Percentiles rank a stretch among this genome's conserved stretches.
These are phyloP conservation scores for Diplodus sargus DNA, from an alignment of 2,797 vertebrate genomes.

Conservation along the genomic window DNA sequence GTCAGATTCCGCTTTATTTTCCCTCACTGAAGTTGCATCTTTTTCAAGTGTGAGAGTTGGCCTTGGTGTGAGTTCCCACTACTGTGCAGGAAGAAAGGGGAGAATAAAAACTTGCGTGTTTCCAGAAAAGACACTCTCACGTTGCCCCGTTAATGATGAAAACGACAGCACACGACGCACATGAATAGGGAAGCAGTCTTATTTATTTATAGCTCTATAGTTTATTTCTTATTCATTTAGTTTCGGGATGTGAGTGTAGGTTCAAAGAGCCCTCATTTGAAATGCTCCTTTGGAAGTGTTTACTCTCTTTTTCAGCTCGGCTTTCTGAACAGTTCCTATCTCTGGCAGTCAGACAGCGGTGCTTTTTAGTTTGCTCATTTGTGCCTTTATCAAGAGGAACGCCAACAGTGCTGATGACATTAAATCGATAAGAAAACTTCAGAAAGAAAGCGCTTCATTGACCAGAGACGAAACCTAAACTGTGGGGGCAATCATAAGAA, in stretches of 20 bases:
- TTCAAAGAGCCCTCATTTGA: constrained; percentile 50
- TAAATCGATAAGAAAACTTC: constrained; percentile 9
- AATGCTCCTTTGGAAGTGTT: constrained; percentile 34
- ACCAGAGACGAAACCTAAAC: constrained; percentile 21
- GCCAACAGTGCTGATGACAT: constrained; percentile 32
- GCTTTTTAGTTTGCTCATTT: constrained; percentile 49
- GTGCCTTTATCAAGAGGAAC: constrained; percentile 36
- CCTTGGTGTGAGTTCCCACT: constrained; percentile 46
- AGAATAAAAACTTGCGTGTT: background rate
- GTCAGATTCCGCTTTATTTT: constrained; percentile 64
- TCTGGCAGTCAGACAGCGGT: constrained; percentile 45
- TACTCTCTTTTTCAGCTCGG: constrained; percentile 29
- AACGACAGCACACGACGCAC: constrained; percentile 22
- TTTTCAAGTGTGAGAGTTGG: constrained; percentile 61
- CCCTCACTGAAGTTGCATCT: constrained; percentile 54
- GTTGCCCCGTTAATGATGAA: constrained; percentile 34
- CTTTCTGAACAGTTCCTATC: constrained; percentile 23
- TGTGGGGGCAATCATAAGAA: background rate
- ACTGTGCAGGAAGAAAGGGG: constrained; percentile 19
- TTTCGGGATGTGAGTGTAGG: constrained; percentile 19
- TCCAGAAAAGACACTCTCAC: constrained; percentile 11
- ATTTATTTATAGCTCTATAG: constrained; percentile 28
- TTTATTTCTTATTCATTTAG: constrained; percentile 22
- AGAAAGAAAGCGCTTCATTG: constrained; percentile 13
- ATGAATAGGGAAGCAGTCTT: constrained; percentile 15